Percentiles rank a stretch among this genome's conserved stretches.
These are phyloP conservation scores for Caenorhabditis remanei DNA, from an alignment of 1,140 invertebrate genomes.

Conservation along the genomic window DNA sequence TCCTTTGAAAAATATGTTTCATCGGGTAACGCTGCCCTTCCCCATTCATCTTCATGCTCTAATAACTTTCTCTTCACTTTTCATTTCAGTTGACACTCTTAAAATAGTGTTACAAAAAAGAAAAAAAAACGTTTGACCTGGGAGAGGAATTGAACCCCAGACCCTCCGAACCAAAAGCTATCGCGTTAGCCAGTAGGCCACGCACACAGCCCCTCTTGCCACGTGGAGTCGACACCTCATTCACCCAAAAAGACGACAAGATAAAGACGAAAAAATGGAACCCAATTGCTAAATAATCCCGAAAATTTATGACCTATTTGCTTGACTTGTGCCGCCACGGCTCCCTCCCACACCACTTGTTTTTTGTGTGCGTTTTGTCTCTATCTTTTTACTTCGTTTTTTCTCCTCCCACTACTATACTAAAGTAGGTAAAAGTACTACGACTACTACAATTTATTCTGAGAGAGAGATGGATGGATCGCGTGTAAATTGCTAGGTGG, in stretches of 20 bases:
- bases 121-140: too few relatives aligned
- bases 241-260: neutral
- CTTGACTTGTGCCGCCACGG: too few relatives aligned
- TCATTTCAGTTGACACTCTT: neutral
- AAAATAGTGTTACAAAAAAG: too few relatives aligned
- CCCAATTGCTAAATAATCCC: conserved; percentile 18
- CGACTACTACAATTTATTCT: neutral
- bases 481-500: neutral
- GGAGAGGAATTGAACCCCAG: too few relatives aligned
- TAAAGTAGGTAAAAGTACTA: conserved; percentile 23
- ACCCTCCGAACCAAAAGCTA: too few relatives aligned
- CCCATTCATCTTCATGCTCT: neutral
- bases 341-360: neutral
- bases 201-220: too few relatives aligned
- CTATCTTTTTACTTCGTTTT: neutral
- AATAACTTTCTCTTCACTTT: conserved; percentile 11
- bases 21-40: neutral
- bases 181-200: too few relatives aligned
- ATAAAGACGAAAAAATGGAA: neutral
- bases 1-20: conserved; percentile 10
- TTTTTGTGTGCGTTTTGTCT: conserved; percentile 2
- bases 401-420: neutral
- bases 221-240: too few relatives aligned
- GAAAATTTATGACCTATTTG: conserved; percentile 34
- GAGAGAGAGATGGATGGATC: too few relatives aligned